Base-by-base conservation (phyloP, 2,888 invertebrate genomes). In the Malthinus seriepunctatus region DNA sequence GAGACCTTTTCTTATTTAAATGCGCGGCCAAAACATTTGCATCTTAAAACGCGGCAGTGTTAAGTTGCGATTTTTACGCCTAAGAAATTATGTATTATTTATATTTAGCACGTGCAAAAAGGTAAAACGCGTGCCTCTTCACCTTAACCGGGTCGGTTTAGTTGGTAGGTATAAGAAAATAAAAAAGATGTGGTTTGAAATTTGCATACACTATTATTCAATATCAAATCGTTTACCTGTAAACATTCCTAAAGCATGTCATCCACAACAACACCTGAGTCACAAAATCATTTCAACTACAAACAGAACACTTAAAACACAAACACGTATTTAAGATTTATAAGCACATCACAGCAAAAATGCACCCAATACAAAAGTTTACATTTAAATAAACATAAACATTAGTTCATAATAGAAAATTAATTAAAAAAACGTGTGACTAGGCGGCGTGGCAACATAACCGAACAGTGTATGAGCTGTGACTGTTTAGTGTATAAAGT, bases 401-500 rank as follows among this genome's bases (percentile, higher is more conserved):
- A 49, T 48, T 49, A 34, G 39, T 23, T 37, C 12, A 46, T 50
- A 48, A 57, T 38, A 49, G 14, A 46, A 57, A 51, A 59, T 56
- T 51, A 60, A 55, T 50, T 60, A 38, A 51, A 56, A 56, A 55
- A 74, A 74, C 76, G 75, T 76, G 76, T 71, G 71, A 72, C 70
- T 70, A 72, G 73, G 72, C 73, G 71, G 71, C 75, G 74, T 75
- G 75, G 74, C 78, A 78, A 78, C 78, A 76, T 79, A 72, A 76
- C 77, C 75, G 75, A 73, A 73, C 76, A 76, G 72, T 71, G 74
- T 76, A 75, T 73, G 74, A 73, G 73, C 78, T 78, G 78, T 75
- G 74, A 79, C 79, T 79, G 78, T 76, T 76, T 77, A 76, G 74
- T 77, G 76, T 76, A 74, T 78, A 76, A 75, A 76, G 75, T 76